phyloP scores from a whole-genome alignment of 2,113 vertebrate genomes.

The Antigone vipio region DNA sequence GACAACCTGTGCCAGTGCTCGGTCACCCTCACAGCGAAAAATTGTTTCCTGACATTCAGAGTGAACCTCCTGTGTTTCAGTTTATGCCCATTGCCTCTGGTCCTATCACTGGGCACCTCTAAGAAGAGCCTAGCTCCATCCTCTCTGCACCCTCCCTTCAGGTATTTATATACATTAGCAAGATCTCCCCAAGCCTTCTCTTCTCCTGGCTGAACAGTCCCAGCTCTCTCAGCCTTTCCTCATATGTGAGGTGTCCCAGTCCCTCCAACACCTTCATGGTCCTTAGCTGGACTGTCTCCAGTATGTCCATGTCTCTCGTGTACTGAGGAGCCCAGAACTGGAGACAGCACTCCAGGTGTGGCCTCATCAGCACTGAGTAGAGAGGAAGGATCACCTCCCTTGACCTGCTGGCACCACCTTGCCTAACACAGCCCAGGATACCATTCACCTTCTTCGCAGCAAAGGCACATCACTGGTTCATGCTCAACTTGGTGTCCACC shows the following conservation, averaged over 20 bases:
- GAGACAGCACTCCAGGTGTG: no score
- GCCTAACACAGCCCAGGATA: background rate
- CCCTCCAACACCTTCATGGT: background rate
- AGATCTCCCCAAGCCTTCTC: background rate
- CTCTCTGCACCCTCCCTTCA: background rate
- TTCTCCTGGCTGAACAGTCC: background rate
- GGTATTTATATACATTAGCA: background rate
- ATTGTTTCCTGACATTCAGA: background rate
- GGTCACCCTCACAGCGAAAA: background rate
- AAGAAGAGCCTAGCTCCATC: background rate
- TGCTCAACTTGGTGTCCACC: background rate
- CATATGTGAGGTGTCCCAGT: background rate
- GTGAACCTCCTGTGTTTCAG: background rate
- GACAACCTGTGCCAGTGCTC: background rate
- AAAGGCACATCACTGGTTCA: background rate
- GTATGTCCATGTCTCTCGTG: no score
- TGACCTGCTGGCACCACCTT: background rate
- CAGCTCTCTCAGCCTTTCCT: background rate
- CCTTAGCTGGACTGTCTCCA: background rate
- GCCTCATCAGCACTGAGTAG: background rate
- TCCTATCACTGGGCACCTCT: background rate
- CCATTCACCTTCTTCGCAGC: no score
- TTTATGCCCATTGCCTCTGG: background rate
- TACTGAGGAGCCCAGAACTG: background rate
- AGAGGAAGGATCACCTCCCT: background rate